A percentile compares a stretch with the other conserved stretches of the same genome.
These are phyloP conservation scores for Eolophus roseicapilla DNA, from an alignment of 2,113 vertebrate genomes.

Conservation along the genomic window DNA sequence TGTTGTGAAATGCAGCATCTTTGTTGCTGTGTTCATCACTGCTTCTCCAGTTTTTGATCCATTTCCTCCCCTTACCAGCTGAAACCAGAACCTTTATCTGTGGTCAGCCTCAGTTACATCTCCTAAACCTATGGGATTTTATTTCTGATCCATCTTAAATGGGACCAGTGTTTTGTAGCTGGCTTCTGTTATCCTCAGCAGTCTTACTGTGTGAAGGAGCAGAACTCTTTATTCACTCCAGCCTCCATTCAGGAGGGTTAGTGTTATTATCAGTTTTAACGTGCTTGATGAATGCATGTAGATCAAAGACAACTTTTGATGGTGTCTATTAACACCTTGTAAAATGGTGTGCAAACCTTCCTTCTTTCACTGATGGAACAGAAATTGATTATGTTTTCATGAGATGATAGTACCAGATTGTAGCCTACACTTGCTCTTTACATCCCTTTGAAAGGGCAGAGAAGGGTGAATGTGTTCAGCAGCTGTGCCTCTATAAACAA, in stretches of 20 bases:
- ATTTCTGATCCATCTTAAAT: neutral
- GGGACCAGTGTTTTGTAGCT: neutral
- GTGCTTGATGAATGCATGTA: neutral
- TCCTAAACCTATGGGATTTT: neutral
- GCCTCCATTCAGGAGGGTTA: neutral
- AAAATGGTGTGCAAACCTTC: neutral
- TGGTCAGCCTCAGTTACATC: neutral
- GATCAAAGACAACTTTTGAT: neutral
- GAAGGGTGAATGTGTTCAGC: neutral
- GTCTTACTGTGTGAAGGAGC: neutral
- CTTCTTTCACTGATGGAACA: neutral
- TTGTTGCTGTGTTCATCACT: neutral
- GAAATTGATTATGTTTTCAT: neutral
- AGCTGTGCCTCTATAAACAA: neutral
- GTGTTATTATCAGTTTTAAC: neutral
- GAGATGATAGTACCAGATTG: neutral
- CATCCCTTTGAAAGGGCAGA: neutral
- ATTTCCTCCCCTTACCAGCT: neutral
- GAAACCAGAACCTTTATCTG: neutral
- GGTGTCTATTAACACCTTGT: neutral
- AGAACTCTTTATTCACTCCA: neutral
- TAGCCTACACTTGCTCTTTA: neutral
- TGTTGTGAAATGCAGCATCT: neutral
- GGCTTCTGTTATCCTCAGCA: neutral
- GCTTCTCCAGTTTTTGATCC: neutral